Conservation (phyloP, 1,140 invertebrate genomes). For the Doryteuthis pealeii region DNA sequence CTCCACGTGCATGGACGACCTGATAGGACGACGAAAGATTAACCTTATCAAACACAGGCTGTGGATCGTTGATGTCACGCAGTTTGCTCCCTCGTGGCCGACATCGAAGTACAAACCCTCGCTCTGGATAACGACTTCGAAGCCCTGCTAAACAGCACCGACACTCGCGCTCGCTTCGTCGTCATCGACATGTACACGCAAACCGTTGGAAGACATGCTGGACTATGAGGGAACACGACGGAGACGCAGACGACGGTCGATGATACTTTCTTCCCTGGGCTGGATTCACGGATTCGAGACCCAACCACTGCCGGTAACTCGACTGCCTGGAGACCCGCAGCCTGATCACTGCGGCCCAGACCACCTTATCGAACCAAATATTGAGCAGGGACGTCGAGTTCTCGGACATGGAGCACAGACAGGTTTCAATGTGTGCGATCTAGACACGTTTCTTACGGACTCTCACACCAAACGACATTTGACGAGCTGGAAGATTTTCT, state of each 20-base stretch:
- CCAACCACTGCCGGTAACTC: neutral
- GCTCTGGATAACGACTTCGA: neutral
- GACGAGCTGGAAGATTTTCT: neutral
- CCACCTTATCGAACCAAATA: neutral
- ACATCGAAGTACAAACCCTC: slow-evolving; percentile 3
- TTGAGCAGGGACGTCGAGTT: neutral
- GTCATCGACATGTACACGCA: slow-evolving; percentile 9
- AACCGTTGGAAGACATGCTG: slow-evolving; percentile 3
- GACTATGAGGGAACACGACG: slow-evolving; percentile 2
- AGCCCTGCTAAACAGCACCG: neutral
- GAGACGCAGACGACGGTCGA: slow-evolving; percentile 1
- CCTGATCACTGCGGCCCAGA: neutral
- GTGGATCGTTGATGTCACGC: neutral
- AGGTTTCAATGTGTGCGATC: neutral
- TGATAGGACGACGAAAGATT: neutral
- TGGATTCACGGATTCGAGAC: slow-evolving; percentile 7
- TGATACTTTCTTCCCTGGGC: neutral
- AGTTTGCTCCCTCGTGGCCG: neutral
- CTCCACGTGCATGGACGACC: neutral
- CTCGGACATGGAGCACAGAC: slow-evolving; percentile 10
- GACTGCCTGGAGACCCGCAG: neutral
- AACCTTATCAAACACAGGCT: neutral
- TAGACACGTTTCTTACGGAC: slow-evolving; percentile 8
- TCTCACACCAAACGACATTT: slow-evolving; percentile 12
- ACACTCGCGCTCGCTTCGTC: neutral